Evolutionary conservation across 2,888 invertebrate genomes (phyloP).

Genomic region (Nebria salina): DNA sequence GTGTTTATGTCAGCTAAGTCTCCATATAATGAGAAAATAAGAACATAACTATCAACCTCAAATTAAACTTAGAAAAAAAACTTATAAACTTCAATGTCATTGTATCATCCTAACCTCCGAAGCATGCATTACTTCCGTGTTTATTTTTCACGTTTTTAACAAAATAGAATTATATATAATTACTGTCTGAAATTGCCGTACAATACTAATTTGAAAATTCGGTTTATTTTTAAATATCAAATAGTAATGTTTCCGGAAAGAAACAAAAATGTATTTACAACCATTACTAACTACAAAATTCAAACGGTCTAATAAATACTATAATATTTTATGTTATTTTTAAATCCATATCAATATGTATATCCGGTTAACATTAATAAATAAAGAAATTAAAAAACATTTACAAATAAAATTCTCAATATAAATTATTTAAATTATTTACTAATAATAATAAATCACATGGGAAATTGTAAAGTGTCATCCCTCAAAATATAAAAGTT

Average conservation of each 20-base stretch:
- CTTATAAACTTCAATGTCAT: background rate
- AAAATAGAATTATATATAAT: background rate
- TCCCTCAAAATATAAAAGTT: background rate
- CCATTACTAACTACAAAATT: too few relatives aligned
- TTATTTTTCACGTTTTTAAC: background rate
- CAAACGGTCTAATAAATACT: too few relatives aligned
- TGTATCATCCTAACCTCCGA: background rate
- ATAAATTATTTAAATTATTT: background rate
- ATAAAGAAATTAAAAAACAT: too few relatives aligned
- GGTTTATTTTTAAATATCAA: too few relatives aligned
- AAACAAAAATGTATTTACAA: too few relatives aligned
- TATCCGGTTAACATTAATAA: too few relatives aligned
- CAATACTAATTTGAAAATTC: background rate
- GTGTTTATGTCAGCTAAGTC: background rate
- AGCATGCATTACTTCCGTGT: background rate
- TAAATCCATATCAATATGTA: background rate
- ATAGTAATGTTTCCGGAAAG: too few relatives aligned
- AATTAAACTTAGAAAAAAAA: background rate
- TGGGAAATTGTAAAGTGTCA: background rate
- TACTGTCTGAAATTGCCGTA: background rate
- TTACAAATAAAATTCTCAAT: too few relatives aligned
- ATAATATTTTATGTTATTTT: background rate
- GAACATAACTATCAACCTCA: background rate
- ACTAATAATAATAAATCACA: background rate
- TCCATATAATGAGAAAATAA: background rate